Evolutionary conservation across 2,888 invertebrate genomes (phyloP).

Genomic region (Ryuthela nishihirai): DNA sequence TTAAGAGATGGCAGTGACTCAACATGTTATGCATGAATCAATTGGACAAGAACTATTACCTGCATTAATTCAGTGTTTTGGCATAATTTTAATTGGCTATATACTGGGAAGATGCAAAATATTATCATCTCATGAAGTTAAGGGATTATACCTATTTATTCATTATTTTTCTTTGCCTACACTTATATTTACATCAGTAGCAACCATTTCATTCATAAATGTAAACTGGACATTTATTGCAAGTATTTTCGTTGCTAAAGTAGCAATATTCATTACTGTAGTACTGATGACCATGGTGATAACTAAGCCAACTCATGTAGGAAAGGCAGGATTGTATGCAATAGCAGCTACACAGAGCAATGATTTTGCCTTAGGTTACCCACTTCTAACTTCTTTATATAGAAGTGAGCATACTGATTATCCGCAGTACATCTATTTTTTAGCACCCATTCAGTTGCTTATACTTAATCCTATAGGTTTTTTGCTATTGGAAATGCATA

Average conservation of each 20-base stretch:
- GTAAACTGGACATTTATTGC: conserved; percentile 91
- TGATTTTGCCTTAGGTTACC: conserved; percentile 94
- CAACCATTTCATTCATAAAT: conserved; percentile 69
- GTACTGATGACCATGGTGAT: conserved; percentile 71
- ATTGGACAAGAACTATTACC: conserved; percentile 27
- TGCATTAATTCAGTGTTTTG: conserved; percentile 43
- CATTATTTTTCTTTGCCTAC: conserved; percentile 91
- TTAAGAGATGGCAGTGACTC: too few species aligned
- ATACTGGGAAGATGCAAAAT: conserved; percentile 77
- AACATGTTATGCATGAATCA: too few species aligned
- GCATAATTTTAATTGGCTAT: conserved; percentile 54
- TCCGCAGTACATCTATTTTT: conserved; percentile 81
- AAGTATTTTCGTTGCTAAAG: conserved; percentile 79
- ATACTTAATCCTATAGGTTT: conserved; percentile 90
- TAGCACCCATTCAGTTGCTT: conserved; percentile 90
- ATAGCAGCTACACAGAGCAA: conserved; percentile 96
- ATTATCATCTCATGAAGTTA: conserved; percentile 76
- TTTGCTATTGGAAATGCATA: conserved; percentile 77
- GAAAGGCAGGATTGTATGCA: conserved; percentile 83
- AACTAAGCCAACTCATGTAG: conserved; percentile 68
- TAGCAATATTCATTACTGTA: conserved; percentile 76
- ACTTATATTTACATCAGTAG: conserved; percentile 83
- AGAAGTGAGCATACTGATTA: conserved; percentile 81
- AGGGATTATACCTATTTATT: conserved; percentile 87
- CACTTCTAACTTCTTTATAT: conserved; percentile 83